phyloP scores from a whole-genome alignment of 1,140 invertebrate genomes.

The Meloidogyne chitwoodi region DNA sequence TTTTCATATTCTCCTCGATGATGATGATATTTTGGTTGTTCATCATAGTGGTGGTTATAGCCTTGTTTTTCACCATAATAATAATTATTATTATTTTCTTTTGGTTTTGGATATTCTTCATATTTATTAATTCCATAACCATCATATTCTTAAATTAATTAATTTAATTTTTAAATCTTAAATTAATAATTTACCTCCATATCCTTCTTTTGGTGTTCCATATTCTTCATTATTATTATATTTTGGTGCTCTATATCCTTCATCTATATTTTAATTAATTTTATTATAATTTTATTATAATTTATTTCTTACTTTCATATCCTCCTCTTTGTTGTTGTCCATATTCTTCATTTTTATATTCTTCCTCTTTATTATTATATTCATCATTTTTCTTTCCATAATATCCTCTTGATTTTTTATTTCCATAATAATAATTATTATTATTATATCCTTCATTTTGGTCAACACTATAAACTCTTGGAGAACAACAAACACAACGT shows the following conservation, averaged over 20 bases:
- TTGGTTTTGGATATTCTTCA: background rate
- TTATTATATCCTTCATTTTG: background rate
- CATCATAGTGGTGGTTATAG: too few relatives aligned
- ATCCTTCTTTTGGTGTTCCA: background rate
- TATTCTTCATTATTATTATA: background rate
- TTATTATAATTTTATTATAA: too few relatives aligned
- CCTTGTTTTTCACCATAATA: background rate
- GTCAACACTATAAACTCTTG: background rate
- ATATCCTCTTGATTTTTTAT: background rate
- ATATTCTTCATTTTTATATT: background rate
- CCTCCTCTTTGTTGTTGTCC: background rate
- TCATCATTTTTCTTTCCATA: background rate
- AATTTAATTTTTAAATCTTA: too few relatives aligned
- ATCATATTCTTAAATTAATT: background rate
- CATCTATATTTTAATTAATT: background rate
- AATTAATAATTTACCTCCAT: background rate
- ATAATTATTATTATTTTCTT: background rate
- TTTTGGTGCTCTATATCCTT: background rate
- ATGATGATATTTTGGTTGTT: background rate
- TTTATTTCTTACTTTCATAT: too few relatives aligned
- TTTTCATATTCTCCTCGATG: background rate
- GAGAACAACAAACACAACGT: conserved; percentile 17
- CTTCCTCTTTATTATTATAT: background rate
- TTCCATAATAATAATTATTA: background rate
- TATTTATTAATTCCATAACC: background rate